Evolutionary conservation across 2,888 invertebrate species (phyloP), one percentile per base, ranked within the genome.

Genomic region (Macrosoma leucophasiata): DNA sequence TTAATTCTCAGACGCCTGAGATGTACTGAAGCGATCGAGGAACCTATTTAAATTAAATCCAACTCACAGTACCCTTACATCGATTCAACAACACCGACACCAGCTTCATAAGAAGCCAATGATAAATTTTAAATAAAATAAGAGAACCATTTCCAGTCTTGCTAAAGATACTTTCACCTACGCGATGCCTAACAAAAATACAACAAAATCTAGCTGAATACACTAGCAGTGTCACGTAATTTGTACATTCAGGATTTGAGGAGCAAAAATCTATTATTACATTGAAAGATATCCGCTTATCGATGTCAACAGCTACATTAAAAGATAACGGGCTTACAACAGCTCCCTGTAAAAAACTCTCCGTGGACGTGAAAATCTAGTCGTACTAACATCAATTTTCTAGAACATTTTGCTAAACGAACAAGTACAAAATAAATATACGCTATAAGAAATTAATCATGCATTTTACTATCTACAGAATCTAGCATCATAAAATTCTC

Each of bases 241-340:
- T 82, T 82, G 81, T 82, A 82, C 81, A 70, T 76, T 67, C 77
- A 82, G 82, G 81, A 73, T 76, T 72, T 71, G 57, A 59, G 59
- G 69, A 76, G 72, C 72, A 62, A 64, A 48, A 58, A 48, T 50
- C 25, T 14, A 36, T 13, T 21, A 34, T 37, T 36, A 30, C n/a
- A 20, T 32, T 34, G 31, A 29, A 29, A 19, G 21, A 34, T 25
- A n/a, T n/a, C n/a, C n/a, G n/a, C n/a, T n/a, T n/a, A n/a, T n/a
- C n/a, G n/a, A n/a, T 29, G 8, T 30, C 26, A 32, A 27, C 25
- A 21, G 22, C 24, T 15, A 33, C 33, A 20, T 18, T 31, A 46
- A 36, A 36, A 27, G 31, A 24, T 22, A 31, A 18, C 33, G 31
- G 34, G 43, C 39, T 38, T 30, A 44, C 32, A 33, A 43, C 33